These are phyloP conservation scores for Diachasmimorpha longicaudata DNA, from an alignment of 1,140 invertebrate genomes.

Conservation along the genomic window DNA sequence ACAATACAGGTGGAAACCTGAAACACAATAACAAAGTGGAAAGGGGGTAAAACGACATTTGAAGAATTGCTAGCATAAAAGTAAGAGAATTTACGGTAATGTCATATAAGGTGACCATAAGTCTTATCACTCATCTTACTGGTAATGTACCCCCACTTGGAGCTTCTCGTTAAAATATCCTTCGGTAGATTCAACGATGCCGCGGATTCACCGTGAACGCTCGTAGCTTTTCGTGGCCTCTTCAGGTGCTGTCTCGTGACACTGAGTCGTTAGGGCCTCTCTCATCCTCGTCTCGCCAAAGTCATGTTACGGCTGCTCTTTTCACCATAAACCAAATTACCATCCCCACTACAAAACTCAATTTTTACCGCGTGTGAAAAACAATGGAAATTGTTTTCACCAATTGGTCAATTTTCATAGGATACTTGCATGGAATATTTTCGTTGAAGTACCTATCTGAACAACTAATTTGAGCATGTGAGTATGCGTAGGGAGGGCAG, in stretches of 20 bases:
- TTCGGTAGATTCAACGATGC: background rate
- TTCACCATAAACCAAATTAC: background rate
- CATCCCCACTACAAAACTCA: background rate
- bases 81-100: constrained; percentile 1
- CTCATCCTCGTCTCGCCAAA: constrained; percentile 25
- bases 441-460: no score
- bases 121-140: background rate
- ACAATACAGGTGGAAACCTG: background rate
- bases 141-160: background rate
- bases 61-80: background rate
- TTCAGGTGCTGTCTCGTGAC: constrained; percentile 37
- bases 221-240: constrained; percentile 29
- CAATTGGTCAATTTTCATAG: no score
- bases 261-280: constrained; percentile 33
- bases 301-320: constrained; percentile 17
- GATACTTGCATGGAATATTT: no score
- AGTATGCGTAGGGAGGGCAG: no score
- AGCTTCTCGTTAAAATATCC: constrained; percentile 10
- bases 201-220: constrained; percentile 17
- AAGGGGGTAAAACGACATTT: background rate
- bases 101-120: constrained; percentile 17
- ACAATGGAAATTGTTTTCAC: no score
- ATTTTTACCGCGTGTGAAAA: constrained; percentile 1
- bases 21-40: constrained; percentile 4
- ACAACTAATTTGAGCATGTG: no score